Evolutionary conservation across 2,888 invertebrate genomes (phyloP).

Genomic region (Pseudolycoriella hygida): DNA sequence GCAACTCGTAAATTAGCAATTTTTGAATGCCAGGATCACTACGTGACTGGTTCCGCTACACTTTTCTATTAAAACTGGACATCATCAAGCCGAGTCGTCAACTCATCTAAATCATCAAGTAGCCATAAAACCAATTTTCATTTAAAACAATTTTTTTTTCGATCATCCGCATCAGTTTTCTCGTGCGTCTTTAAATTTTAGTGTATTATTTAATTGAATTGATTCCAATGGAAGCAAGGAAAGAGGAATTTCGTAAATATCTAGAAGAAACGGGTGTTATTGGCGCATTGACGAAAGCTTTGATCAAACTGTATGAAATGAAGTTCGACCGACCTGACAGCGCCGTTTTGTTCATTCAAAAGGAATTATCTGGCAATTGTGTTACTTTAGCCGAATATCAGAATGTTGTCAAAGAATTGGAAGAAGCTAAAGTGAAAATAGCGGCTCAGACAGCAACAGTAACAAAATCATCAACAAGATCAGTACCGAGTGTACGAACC

Average conservation of each 20-base stretch:
- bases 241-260: constrained; percentile 10
- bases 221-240: constrained; percentile 7
- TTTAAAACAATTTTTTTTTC: too few relatives aligned
- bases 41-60: too few relatives aligned
- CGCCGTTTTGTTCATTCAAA: constrained; percentile 7
- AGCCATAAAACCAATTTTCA: too few relatives aligned
- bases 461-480: not conserved
- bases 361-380: constrained; percentile 7
- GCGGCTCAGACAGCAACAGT: constrained; percentile 16
- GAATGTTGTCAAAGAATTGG: constrained; percentile 16
- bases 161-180: not conserved
- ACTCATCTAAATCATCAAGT: too few relatives aligned
- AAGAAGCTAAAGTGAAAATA: constrained; percentile 21
- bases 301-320: constrained; percentile 10
- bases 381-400: constrained; percentile 7
- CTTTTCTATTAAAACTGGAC: too few relatives aligned
- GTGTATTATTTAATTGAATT: not conserved
- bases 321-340: constrained; percentile 7
- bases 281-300: constrained; percentile 7
- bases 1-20: too few relatives aligned
- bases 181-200: not conserved
- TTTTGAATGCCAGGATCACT: too few relatives aligned
- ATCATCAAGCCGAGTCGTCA: too few relatives aligned
- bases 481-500: too few relatives aligned
- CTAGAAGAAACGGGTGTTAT: constrained; percentile 8